Conservation (phyloP, 2,797 vertebrate genomes). For the Miichthys miiuy region DNA sequence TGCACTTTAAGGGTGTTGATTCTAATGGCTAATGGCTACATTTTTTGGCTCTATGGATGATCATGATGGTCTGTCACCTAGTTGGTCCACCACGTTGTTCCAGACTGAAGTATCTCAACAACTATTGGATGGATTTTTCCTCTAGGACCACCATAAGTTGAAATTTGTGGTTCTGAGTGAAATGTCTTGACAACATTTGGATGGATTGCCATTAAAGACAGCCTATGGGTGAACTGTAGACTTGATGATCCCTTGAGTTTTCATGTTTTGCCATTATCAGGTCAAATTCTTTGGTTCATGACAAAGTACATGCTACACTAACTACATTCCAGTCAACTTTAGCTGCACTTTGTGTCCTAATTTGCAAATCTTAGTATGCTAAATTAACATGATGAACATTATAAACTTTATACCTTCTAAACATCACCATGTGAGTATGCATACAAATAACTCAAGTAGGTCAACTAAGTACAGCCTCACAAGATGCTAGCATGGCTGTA, state of each 20-base stretch:
- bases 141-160: slow-evolving; percentile 9
- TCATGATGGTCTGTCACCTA: not conserved
- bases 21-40: not conserved
- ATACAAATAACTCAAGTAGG: not conserved
- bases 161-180: slow-evolving; percentile 19
- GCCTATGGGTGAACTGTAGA: not conserved
- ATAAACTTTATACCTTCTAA: not conserved
- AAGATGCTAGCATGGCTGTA: not conserved
- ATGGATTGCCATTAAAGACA: not conserved
- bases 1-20: not conserved
- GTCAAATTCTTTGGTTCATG: not conserved
- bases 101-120: not conserved
- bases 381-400: not conserved
- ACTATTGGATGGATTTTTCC: too few species aligned
- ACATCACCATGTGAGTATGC: not conserved
- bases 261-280: not conserved
- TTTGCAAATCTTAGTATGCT: not conserved
- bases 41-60: slow-evolving; percentile 10
- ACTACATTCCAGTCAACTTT: not conserved
- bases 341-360: not conserved
- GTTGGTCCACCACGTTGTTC: not conserved
- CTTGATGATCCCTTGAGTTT: not conserved
- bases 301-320: too few species aligned
- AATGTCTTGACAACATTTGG: not conserved
- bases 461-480: not conserved